These are phyloP conservation scores for Ictalurus punctatus DNA, from an alignment of 2,113 vertebrate species.

Conservation along the genomic window DNA sequence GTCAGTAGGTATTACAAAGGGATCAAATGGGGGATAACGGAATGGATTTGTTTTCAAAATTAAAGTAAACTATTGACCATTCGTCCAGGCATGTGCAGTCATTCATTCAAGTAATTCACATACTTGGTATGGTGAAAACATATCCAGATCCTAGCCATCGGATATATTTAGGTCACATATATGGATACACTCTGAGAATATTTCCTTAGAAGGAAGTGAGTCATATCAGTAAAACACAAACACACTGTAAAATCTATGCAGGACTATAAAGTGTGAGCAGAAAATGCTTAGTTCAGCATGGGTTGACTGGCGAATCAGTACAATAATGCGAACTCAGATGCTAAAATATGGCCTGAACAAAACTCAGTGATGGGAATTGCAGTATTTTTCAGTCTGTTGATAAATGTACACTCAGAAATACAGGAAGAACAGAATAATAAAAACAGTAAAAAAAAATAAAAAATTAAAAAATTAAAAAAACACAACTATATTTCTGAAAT, in stretches of 20 bases:
- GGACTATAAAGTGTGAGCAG: background rate
- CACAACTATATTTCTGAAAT: background rate
- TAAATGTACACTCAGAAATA: background rate
- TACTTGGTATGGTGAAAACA: conserved; percentile 9
- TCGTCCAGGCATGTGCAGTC: background rate
- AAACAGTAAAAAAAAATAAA: background rate
- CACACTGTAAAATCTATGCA: background rate
- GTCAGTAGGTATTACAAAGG: conserved; percentile 24
- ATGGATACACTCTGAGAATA: background rate
- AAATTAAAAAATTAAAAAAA: too few species aligned
- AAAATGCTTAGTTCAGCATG: conserved; percentile 25
- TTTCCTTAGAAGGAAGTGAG: conserved; percentile 13
- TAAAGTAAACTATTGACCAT: conserved; percentile 35
- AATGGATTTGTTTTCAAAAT: conserved; percentile 39
- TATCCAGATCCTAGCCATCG: conserved; percentile 35
- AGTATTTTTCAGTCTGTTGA: conserved; percentile 17
- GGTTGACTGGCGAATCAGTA: background rate
- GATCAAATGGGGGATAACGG: conserved; percentile 23
- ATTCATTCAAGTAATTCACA: background rate
- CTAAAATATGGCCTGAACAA: background rate
- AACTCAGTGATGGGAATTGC: background rate
- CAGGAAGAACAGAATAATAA: background rate
- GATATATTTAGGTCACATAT: background rate
- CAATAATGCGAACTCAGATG: background rate
- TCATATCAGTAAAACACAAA: background rate